These are phyloP conservation scores for Notechis scutatus DNA, from an alignment of 2,113 vertebrate species.

Conservation along the genomic window DNA sequence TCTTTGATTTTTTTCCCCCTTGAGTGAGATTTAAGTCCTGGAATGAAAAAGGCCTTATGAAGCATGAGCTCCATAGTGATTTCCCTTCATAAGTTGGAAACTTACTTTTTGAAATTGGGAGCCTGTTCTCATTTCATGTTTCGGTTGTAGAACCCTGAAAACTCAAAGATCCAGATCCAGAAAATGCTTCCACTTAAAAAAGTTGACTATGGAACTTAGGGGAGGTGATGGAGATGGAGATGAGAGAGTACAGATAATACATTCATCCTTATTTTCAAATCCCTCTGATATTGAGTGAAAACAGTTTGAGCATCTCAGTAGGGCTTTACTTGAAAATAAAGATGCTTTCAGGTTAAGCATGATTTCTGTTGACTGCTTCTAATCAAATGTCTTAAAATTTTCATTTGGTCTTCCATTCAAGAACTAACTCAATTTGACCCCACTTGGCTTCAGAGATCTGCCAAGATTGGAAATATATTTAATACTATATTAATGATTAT, in stretches of 20 bases:
- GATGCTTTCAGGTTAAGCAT: neutral
- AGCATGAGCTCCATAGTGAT: too few relatives aligned
- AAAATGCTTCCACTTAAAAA: neutral
- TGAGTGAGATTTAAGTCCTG: neutral
- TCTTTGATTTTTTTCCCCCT: neutral
- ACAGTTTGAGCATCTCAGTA: neutral
- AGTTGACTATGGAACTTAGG: neutral
- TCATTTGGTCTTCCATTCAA: neutral
- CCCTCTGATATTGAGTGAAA: neutral
- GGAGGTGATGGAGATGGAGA: neutral
- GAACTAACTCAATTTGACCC: neutral
- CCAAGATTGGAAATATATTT: neutral
- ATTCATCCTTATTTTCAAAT: neutral
- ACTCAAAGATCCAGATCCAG: neutral
- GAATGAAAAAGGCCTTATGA: neutral
- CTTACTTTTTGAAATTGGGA: neutral
- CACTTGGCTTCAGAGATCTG: neutral
- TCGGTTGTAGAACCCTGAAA: neutral
- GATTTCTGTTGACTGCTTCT: neutral
- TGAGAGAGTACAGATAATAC: neutral
- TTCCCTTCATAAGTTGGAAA: neutral
- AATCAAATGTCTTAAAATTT: neutral
- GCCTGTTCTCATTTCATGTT: neutral
- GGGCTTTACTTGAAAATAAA: neutral
- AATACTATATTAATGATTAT: neutral